phyloP scores from a whole-genome alignment of 2,888 invertebrate species.

The Nephrotoma flavescens region DNA sequence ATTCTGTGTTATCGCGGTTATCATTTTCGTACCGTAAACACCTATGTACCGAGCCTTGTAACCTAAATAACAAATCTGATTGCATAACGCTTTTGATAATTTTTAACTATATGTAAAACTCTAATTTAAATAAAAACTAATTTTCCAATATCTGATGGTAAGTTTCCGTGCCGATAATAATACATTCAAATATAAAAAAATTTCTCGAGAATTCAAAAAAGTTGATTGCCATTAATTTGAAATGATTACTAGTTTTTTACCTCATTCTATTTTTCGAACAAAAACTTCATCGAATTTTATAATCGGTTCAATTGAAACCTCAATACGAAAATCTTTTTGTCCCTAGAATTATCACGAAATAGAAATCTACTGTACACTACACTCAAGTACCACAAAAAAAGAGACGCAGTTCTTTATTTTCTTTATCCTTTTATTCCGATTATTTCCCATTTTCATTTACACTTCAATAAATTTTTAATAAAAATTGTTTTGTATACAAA shows the following conservation, averaged over 20 bases:
- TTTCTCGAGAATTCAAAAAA: background rate
- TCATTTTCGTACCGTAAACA: no score
- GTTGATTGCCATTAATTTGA: background rate
- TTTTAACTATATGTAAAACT: no score
- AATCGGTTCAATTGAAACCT: background rate
- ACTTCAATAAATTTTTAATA: background rate
- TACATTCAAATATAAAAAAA: background rate
- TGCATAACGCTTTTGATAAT: no score
- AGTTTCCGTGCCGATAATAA: background rate
- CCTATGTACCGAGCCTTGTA: no score
- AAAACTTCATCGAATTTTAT: background rate
- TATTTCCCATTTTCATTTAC: background rate
- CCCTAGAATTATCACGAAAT: background rate
- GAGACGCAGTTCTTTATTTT: background rate
- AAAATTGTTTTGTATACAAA: background rate
- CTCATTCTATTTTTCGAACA: background rate
- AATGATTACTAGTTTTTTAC: background rate
- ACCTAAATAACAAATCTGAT: no score
- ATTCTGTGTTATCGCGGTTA: no score
- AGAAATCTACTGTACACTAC: background rate
- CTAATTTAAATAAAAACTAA: background rate
- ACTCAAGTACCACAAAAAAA: background rate
- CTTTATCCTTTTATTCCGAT: background rate
- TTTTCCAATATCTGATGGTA: background rate
- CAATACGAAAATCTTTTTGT: background rate